Percentiles rank a stretch among this genome's conserved stretches.
phyloP scores from a whole-genome alignment of 2,797 vertebrate genomes.

The Sebastes hubbsi region DNA sequence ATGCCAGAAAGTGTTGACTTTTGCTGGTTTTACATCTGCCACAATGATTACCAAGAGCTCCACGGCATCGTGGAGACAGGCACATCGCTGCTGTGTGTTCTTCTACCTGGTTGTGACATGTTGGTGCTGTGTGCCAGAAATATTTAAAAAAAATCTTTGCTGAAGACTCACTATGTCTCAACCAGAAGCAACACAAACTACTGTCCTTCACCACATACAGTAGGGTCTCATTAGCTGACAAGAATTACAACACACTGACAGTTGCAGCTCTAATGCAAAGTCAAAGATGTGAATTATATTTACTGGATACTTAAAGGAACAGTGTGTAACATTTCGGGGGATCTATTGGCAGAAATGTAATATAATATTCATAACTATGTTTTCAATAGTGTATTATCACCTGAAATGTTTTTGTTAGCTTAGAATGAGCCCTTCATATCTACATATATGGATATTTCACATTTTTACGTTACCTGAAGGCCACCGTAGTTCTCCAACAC shows the following conservation, averaged over 20 bases:
- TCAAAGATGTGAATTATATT: neutral
- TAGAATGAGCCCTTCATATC: no score
- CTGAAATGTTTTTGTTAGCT: no score
- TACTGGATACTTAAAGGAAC: neutral
- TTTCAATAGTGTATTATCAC: fast-evolving
- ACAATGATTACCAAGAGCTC: slow-evolving; percentile 50
- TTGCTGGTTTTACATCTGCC: slow-evolving; percentile 57
- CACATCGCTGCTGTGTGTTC: slow-evolving; percentile 14
- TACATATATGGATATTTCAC: no score
- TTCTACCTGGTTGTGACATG: slow-evolving; percentile 39
- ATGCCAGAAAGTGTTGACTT: slow-evolving; percentile 48
- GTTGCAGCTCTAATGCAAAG: neutral
- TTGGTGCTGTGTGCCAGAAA: slow-evolving; percentile 13
- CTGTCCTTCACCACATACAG: neutral
- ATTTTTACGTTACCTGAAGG: no score
- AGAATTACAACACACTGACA: neutral
- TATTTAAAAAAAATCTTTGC: neutral
- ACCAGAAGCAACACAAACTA: neutral
- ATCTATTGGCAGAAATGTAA: no score
- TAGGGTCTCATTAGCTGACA: neutral
- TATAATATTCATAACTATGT: no score
- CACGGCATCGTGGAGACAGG: slow-evolving; percentile 29
- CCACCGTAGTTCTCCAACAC: no score
- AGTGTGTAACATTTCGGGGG: no score
- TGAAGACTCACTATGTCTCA: neutral